Conservation (phyloP, 2,888 invertebrate genomes). For the Frankliniella fusca region DNA sequence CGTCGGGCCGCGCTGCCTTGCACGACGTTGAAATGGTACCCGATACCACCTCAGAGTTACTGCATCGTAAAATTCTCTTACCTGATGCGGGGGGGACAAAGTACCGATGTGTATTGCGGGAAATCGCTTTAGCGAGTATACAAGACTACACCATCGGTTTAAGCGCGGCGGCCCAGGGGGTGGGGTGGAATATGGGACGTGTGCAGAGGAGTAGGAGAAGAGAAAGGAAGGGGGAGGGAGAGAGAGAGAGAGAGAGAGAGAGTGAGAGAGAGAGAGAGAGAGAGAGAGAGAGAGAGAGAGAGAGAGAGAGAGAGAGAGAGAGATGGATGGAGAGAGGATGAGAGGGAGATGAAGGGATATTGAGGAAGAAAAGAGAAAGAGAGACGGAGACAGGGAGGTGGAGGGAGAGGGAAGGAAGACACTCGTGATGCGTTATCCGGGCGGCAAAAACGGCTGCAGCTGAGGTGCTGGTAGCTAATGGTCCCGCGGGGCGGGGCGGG, state of each 20-base stretch:
- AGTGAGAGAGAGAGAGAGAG: not conserved
- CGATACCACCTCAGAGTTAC: conserved; percentile 8
- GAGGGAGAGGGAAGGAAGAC: not conserved
- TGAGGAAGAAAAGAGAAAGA: not conserved
- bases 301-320: not conserved
- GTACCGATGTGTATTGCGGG: conserved; percentile 21
- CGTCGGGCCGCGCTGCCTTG: not conserved
- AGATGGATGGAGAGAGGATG: not conserved
- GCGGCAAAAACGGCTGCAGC: not conserved
- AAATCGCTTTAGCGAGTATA: conserved; percentile 12
- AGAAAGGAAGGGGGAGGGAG: not conserved
- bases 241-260: conserved; percentile 1
- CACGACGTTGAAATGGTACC: not conserved
- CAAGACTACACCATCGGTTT: not conserved
- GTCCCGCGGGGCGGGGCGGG: not conserved
- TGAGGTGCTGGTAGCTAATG: conserved; percentile 6
- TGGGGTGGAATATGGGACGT: not conserved
- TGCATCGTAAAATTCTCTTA: conserved; percentile 26
- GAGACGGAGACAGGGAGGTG: not conserved
- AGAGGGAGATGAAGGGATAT: not conserved
- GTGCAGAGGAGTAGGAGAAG: not conserved
- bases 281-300: not conserved
- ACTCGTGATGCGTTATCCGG: not conserved
- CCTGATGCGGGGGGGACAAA: conserved; percentile 20
- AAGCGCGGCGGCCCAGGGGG: not conserved